A percentile compares a stretch with the other conserved stretches of the same genome.
These are phyloP conservation scores for Lymantria monacha DNA, from an alignment of 2,888 invertebrate species.

Conservation along the genomic window DNA sequence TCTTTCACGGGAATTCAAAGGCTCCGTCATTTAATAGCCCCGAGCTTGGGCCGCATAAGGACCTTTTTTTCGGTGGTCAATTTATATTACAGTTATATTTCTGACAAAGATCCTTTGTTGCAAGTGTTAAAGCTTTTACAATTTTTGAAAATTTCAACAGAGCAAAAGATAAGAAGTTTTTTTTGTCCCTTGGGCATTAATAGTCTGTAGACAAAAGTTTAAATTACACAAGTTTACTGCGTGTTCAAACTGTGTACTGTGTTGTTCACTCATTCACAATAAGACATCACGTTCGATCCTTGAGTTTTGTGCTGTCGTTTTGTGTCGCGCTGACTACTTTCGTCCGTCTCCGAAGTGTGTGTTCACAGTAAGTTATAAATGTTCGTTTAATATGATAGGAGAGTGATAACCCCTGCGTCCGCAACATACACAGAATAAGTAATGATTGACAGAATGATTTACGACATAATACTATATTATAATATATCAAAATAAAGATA, in stretches of 20 bases:
- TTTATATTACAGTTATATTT: slow-evolving; percentile 65
- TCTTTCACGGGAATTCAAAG: slow-evolving; percentile 61
- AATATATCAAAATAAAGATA: slow-evolving; percentile 10
- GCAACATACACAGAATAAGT: slow-evolving; percentile 52
- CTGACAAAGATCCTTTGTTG: slow-evolving; percentile 52
- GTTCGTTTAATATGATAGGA: slow-evolving; percentile 57
- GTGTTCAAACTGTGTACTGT: no score
- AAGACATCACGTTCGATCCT: slow-evolving; percentile 30
- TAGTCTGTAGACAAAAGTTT: slow-evolving; percentile 35
- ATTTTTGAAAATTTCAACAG: slow-evolving; percentile 37
- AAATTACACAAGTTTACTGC: slow-evolving; percentile 25
- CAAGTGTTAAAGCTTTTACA: slow-evolving; percentile 52
- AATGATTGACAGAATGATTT: slow-evolving; percentile 59
- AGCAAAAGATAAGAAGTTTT: slow-evolving; percentile 31
- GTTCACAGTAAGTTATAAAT: slow-evolving; percentile 40
- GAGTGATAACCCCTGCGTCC: slow-evolving; percentile 67
- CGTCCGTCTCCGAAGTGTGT: slow-evolving; percentile 26
- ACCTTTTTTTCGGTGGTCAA: slow-evolving; percentile 66
- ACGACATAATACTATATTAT: slow-evolving; percentile 13
- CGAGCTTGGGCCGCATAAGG: slow-evolving; percentile 24
- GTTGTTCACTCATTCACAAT: slow-evolving; percentile 38
- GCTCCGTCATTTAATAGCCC: slow-evolving; percentile 32
- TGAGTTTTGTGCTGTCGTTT: slow-evolving; percentile 29
- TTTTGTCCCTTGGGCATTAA: slow-evolving; percentile 11
- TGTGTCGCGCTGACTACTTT: slow-evolving; percentile 26